phyloP scores from a whole-genome alignment of 2,888 invertebrate species.

The Sarcophaga carnaria region DNA sequence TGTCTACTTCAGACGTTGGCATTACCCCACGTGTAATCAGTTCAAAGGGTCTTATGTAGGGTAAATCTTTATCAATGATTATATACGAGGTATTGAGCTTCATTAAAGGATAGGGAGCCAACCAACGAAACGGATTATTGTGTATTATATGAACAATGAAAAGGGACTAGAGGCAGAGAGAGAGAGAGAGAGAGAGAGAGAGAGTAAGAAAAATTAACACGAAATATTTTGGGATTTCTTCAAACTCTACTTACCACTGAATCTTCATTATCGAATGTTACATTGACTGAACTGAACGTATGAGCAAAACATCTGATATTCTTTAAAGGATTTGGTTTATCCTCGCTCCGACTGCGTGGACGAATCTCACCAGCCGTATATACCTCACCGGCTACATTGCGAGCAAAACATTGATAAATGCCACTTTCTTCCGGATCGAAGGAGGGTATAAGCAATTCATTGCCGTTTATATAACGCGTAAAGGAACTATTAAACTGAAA shows the following conservation, averaged over 20 bases:
- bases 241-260: constrained; percentile 73
- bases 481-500: constrained; percentile 78
- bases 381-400: constrained; percentile 80
- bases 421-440: constrained; percentile 81
- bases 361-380: constrained; percentile 78
- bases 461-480: constrained; percentile 77
- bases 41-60: constrained; percentile 78
- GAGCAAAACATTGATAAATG: constrained; percentile 81
- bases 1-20: constrained; percentile 76
- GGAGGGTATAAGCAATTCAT: constrained; percentile 79
- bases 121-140: constrained; percentile 80
- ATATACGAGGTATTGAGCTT: constrained; percentile 79
- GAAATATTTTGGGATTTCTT: not conserved
- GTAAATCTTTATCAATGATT: constrained; percentile 77
- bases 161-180: constrained; percentile 71
- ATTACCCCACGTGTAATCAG: constrained; percentile 79
- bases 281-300: constrained; percentile 80
- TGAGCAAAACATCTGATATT: constrained; percentile 81
- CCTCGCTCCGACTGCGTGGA: constrained; percentile 72
- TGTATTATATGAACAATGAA: constrained; percentile 80
- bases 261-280: constrained; percentile 79
- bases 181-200: not conserved
- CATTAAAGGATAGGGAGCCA: constrained; percentile 76
- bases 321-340: constrained; percentile 76
- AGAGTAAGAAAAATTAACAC: not conserved